Percentiles rank a stretch among this genome's conserved stretches.
Conservation (phyloP, 2,113 vertebrate genomes). For the Aldabrachelys gigantea region DNA sequence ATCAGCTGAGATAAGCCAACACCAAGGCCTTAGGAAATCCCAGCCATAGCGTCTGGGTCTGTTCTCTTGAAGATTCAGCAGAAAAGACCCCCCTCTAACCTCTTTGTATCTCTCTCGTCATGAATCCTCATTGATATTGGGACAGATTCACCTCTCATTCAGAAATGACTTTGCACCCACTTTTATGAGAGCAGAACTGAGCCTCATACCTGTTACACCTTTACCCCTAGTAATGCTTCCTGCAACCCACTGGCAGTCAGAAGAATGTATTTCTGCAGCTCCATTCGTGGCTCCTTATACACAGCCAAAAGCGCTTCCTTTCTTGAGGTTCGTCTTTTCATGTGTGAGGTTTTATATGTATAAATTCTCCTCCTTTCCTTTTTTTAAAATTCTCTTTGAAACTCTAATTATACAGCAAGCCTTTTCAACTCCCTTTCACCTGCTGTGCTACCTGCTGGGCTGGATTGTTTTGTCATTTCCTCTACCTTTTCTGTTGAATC, state of each 20-base stretch:
- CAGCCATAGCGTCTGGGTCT: neutral
- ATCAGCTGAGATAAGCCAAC: neutral
- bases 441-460: neutral
- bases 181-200: neutral
- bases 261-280: neutral
- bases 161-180: neutral
- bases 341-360: neutral
- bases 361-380: neutral
- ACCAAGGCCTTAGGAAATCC: neutral
- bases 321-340: neutral
- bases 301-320: neutral
- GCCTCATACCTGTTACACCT: neutral
- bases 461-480: conserved; percentile 1
- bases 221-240: neutral
- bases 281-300: neutral
- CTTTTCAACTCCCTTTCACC: conserved; percentile 16
- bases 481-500: neutral
- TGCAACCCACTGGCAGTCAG: neutral
- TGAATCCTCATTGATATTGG: neutral
- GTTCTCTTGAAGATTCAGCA: neutral
- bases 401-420: neutral
- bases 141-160: neutral
- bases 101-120: neutral
- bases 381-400: conserved; percentile 44
- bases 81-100: rapidly evolving